Conservation (phyloP, 2,888 invertebrate genomes). For the Heterodera filipjevi region DNA sequence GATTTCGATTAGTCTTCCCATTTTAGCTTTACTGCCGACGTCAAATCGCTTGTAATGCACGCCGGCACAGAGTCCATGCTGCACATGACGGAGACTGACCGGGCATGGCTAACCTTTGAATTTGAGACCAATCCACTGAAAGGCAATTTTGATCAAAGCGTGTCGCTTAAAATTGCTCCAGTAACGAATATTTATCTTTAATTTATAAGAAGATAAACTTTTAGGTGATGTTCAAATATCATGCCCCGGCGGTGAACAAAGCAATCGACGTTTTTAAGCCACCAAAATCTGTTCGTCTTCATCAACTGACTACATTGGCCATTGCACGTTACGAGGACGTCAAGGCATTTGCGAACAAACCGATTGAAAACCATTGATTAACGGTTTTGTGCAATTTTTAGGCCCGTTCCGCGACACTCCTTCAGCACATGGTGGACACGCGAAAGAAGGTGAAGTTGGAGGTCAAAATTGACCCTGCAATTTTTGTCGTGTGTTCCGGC, state of each 20-base stretch:
- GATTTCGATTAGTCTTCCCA: neutral
- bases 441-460: conserved; percentile 80
- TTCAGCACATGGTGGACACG: conserved; percentile 87
- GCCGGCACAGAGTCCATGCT: conserved; percentile 71
- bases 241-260: conserved; percentile 85
- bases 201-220: neutral
- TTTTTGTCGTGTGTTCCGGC: conserved; percentile 80
- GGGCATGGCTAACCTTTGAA: conserved; percentile 75
- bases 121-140: conserved; percentile 12
- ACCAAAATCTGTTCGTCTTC: conserved; percentile 77
- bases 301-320: conserved; percentile 85
- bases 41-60: conserved; percentile 34
- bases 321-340: conserved; percentile 80
- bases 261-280: conserved; percentile 85
- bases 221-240: conserved; percentile 80
- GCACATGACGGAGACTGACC: conserved; percentile 38
- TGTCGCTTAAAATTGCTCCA: neutral
- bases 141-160: conserved; percentile 69
- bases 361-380: neutral
- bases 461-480: conserved; percentile 79
- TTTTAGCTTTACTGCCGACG: conserved; percentile 15
- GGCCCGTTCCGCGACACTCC: conserved; percentile 78
- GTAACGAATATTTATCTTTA: neutral
- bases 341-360: conserved; percentile 27
- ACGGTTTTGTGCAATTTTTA: neutral